Conservation (phyloP, 1,140 invertebrate genomes). For the Sarcophaga peregrina region DNA sequence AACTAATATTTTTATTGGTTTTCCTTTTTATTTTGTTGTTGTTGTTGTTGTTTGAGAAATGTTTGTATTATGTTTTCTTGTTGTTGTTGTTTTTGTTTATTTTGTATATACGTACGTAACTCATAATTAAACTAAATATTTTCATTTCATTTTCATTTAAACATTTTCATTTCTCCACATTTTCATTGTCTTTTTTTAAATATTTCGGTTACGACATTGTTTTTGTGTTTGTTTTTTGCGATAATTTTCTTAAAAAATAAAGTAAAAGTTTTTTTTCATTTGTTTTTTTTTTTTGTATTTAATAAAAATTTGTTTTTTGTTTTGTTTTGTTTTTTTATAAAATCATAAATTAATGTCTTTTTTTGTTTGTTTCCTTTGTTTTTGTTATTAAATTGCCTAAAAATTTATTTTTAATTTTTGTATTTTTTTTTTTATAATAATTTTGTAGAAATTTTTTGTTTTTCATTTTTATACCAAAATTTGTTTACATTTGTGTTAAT, state of each 20-base stretch:
- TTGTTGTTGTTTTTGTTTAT: background rate
- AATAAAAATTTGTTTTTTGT: constrained; percentile 17
- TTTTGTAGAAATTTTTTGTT: constrained; percentile 27
- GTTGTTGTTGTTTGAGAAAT: constrained; percentile 6
- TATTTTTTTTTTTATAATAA: constrained; percentile 11
- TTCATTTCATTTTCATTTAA: background rate
- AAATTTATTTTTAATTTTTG: constrained; percentile 19
- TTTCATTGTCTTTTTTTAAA: too few species aligned
- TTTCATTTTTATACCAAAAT: constrained; percentile 15
- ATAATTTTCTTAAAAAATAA: background rate
- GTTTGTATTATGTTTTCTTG: constrained; percentile 2
- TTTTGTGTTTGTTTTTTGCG: background rate
- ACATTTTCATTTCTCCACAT: too few species aligned
- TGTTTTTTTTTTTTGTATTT: background rate
- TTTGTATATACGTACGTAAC: background rate
- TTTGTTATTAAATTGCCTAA: constrained; percentile 22
- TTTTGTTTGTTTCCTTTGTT: constrained; percentile 6
- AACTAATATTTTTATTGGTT: constrained; percentile 24
- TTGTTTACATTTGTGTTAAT: constrained; percentile 35
- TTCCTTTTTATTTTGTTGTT: background rate
- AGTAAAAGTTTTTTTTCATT: background rate
- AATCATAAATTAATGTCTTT: constrained; percentile 22
- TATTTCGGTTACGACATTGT: background rate
- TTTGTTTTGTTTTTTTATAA: background rate
- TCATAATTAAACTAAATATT: constrained; percentile 17